Percentiles rank a stretch among this genome's conserved stretches.
These are phyloP conservation scores for Miniopterus natalensis DNA, from an alignment of 2,113 vertebrate species.

Conservation along the genomic window DNA sequence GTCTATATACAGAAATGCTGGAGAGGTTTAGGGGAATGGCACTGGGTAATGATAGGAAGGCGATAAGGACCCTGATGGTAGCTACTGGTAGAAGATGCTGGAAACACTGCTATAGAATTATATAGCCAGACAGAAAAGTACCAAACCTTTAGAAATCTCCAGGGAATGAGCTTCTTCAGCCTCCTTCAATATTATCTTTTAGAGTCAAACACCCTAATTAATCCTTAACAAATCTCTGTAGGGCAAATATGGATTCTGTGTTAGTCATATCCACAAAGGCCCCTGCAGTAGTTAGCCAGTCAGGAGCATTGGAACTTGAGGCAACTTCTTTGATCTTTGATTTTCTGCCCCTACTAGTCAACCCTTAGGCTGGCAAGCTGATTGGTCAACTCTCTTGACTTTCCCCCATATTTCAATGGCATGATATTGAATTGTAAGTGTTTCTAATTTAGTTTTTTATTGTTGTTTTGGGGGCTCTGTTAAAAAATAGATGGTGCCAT, in stretches of 20 bases:
- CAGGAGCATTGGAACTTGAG: not conserved
- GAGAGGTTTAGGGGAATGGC: not conserved
- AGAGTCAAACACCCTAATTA: constrained; percentile 8
- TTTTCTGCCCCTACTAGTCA: not conserved
- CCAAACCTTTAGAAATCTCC: not conserved
- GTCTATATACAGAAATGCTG: not conserved
- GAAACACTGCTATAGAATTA: not conserved
- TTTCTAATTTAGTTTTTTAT: not conserved
- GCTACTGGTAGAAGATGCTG: not conserved
- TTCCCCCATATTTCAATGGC: not conserved
- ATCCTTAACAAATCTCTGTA: constrained; percentile 15
- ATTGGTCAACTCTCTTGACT: not conserved
- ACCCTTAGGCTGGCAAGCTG: not conserved
- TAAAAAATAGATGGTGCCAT: not conserved
- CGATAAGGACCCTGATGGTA: not conserved
- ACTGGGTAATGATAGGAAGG: not conserved
- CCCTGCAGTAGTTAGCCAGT: not conserved
- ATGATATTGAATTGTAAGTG: not conserved
- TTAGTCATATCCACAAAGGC: not conserved
- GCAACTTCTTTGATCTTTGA: constrained; percentile 37
- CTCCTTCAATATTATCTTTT: constrained; percentile 22
- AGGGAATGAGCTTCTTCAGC: not conserved
- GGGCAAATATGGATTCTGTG: not conserved
- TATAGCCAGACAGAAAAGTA: not conserved
- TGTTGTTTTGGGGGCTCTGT: not conserved